Evolutionary conservation across 1,140 invertebrate genomes (phyloP).

Genomic region (Drosophila ironensis): DNA sequence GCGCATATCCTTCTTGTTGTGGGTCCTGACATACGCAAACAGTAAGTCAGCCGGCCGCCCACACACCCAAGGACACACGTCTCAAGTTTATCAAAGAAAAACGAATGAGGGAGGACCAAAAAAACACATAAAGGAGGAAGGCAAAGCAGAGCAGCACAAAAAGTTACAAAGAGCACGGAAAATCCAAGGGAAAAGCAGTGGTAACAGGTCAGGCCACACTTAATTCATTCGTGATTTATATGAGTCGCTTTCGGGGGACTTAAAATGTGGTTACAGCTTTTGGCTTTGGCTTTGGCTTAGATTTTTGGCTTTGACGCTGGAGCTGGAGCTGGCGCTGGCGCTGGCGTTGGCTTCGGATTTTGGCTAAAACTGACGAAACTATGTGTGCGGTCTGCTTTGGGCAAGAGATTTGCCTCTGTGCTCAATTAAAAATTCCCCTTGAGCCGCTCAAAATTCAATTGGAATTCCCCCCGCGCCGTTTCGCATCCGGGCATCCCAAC

Average conservation of each 20-base stretch:
- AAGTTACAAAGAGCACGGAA: slow-evolving; percentile 29
- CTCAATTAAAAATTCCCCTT: slow-evolving; percentile 77
- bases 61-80: slow-evolving; percentile 61
- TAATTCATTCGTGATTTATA: slow-evolving; percentile 80
- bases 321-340: neutral
- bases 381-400: slow-evolving; percentile 59
- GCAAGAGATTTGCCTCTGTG: slow-evolving; percentile 55
- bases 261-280: slow-evolving; percentile 67
- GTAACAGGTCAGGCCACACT: slow-evolving; percentile 62
- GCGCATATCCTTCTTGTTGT: slow-evolving; percentile 53
- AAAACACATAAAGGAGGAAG: slow-evolving; percentile 9
- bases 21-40: slow-evolving; percentile 69
- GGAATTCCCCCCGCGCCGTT: slow-evolving; percentile 41
- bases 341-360: neutral
- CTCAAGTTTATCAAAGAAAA: slow-evolving; percentile 75
- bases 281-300: slow-evolving; percentile 33
- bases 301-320: neutral
- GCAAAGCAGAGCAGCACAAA: slow-evolving; percentile 4
- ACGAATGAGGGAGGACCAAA: slow-evolving; percentile 28
- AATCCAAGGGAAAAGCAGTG: slow-evolving; percentile 24
- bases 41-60: slow-evolving; percentile 29
- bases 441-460: slow-evolving; percentile 75
- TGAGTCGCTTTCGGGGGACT: slow-evolving; percentile 68
- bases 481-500: slow-evolving; percentile 24
- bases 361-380: slow-evolving; percentile 56